Base-by-base conservation (phyloP, 1,140 invertebrate species). In the Ips nitidus region DNA sequence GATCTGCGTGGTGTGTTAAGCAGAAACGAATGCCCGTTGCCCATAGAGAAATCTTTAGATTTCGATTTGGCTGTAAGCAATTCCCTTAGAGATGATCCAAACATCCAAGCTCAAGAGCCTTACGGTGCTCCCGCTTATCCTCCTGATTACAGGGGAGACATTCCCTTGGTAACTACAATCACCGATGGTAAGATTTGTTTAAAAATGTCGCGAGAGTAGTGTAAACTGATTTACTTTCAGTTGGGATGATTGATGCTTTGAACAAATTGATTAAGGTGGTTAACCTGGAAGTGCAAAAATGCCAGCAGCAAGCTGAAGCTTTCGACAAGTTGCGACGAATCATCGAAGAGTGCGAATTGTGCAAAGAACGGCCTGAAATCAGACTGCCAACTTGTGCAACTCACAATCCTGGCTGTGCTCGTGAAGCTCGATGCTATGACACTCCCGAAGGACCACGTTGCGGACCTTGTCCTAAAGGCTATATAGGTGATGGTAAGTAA, bases 351-450 rank as follows among this genome's bases (percentile, higher is more conserved):
- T 95, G 93, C 79, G 90, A 91, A 62, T 86, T 88, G 70, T 92
- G 91, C 76, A 45, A 56, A n/a, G 58, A 59, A 37, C 71, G 68
- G 37, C 59, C 43, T 43, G 43, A 66, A 55, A 7, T 66, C 36
- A 56, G 56, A 69, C 5, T 7, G 5, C 75, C 76, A 50, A 50
- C 75, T 80, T 52, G 77, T 79, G 58, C 78, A 78, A 64, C 74
- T 76, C 2, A 81, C 82, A 74, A 74, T 22, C 74, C 63, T 68
- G 80, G 71, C 78, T 84, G 75, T 58, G 66, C 62, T 40, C 60
- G 63, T 40, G 94, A 92, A 38, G 94, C 92, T 39, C 84, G 88
- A 62, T 98, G 95, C 80, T 84, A 85, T 41, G 91, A 95, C 69
- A 90, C 89, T 1, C 77, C 85, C 0, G 83, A 84, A 7, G 93